Conservation (phyloP, 2,113 vertebrate species). For the Collichthys lucidus region DNA sequence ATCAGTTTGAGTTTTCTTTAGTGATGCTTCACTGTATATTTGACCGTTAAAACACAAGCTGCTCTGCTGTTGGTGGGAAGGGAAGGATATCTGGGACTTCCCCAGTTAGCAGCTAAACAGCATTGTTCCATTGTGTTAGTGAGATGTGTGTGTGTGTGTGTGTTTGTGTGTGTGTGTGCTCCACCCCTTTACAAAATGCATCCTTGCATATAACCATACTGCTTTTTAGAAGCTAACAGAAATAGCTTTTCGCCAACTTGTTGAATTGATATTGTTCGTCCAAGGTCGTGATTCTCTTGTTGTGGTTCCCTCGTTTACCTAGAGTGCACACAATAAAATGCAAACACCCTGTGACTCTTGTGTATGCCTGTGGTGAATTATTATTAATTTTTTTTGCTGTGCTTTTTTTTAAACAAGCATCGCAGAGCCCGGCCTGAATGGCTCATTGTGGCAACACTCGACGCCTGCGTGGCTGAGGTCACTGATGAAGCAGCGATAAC, state of each 20-base stretch:
- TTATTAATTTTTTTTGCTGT: not conserved
- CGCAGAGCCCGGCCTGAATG: slow-evolving; percentile 38
- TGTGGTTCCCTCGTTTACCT: slow-evolving; percentile 20
- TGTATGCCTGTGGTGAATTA: slow-evolving; percentile 23
- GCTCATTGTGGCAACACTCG: slow-evolving; percentile 62
- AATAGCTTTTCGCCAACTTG: not conserved
- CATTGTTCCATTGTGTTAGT: slow-evolving; percentile 21
- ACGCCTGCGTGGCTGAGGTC: slow-evolving; percentile 45
- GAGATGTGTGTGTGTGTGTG: not conserved
- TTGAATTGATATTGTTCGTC: not conserved
- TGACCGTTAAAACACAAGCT: not conserved
- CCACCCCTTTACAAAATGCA: not conserved
- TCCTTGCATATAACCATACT: not conserved
- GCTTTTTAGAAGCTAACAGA: not conserved
- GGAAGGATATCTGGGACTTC: not conserved
- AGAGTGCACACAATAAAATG: slow-evolving; percentile 3
- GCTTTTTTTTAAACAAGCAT: slow-evolving; percentile 40
- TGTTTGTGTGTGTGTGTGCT: not conserved
- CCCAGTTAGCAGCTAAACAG: slow-evolving; percentile 7
- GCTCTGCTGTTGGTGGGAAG: slow-evolving; percentile 10
- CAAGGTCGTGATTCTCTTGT: slow-evolving; percentile 18
- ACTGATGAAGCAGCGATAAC: slow-evolving; percentile 61
- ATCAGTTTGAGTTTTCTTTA: not conserved
- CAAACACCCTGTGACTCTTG: slow-evolving; percentile 13
- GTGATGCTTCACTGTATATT: not conserved